Percentiles rank a stretch among this genome's conserved stretches.
Conservation (phyloP, 2,797 vertebrate genomes). For the Mormyrops boulengeri region DNA sequence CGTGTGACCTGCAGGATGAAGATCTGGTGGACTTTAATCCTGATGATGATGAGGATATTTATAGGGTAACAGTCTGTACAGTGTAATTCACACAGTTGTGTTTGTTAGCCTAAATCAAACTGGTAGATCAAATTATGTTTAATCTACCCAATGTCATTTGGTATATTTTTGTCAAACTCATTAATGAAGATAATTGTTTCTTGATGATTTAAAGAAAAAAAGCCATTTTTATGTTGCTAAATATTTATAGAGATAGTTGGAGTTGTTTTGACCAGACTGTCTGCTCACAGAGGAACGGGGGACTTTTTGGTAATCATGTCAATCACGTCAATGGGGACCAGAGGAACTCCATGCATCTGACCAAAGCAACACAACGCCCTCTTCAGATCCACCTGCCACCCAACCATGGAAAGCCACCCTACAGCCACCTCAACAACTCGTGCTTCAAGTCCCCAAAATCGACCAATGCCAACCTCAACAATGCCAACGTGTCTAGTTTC, state of each 20-base stretch:
- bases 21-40: slow-evolving; percentile 92
- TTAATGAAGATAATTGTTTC: neutral
- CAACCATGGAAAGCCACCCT: slow-evolving; percentile 75
- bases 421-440: slow-evolving; percentile 82
- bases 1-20: slow-evolving; percentile 98
- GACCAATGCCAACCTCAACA: slow-evolving; percentile 98
- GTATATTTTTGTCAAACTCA: neutral
- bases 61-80: slow-evolving; percentile 77
- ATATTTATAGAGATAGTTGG: neutral
- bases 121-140: neutral
- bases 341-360: slow-evolving; percentile 82
- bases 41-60: slow-evolving; percentile 95
- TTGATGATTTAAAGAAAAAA: neutral
- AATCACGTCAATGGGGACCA: slow-evolving; percentile 85
- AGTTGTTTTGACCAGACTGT: neutral
- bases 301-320: slow-evolving; percentile 92
- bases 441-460: slow-evolving; percentile 88
- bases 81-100: neutral
- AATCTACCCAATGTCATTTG: neutral
- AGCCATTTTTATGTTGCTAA: neutral
- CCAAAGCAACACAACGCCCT: slow-evolving; percentile 92
- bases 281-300: slow-evolving; percentile 83
- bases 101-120: neutral
- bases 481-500: slow-evolving; percentile 89
- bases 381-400: slow-evolving; percentile 84